phyloP scores from a whole-genome alignment of 2,797 vertebrate genomes.

The Chaunax sp. region DNA sequence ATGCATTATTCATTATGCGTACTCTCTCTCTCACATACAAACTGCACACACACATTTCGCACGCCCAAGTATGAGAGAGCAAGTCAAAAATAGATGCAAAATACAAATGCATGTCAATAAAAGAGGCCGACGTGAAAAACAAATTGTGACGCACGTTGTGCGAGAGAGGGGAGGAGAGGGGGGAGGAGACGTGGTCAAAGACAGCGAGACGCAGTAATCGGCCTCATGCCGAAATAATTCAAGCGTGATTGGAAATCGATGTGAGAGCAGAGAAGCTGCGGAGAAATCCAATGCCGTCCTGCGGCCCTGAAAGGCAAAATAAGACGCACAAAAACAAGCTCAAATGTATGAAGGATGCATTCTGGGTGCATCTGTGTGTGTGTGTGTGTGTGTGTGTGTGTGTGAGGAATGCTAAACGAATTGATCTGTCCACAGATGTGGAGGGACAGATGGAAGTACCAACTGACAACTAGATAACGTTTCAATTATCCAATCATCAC shows the following conservation, averaged over 20 bases:
- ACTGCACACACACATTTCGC: neutral
- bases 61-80: slow-evolving; percentile 10
- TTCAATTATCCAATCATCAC: slow-evolving; percentile 38
- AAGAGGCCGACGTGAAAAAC: slow-evolving; percentile 12
- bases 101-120: slow-evolving; percentile 1
- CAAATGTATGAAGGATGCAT: slow-evolving; percentile 47
- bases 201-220: slow-evolving; percentile 54
- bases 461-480: slow-evolving; percentile 22
- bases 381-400: too few relatives aligned
- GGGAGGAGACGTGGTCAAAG: slow-evolving; percentile 37
- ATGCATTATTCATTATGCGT: slow-evolving; percentile 74
- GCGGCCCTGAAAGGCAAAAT: slow-evolving; percentile 52
- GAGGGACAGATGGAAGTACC: slow-evolving; percentile 8
- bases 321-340: slow-evolving; percentile 46
- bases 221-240: slow-evolving; percentile 69
- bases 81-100: slow-evolving; percentile 33
- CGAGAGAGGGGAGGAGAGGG: neutral
- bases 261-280: slow-evolving; percentile 38
- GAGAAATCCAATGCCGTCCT: slow-evolving; percentile 57
- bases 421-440: slow-evolving; percentile 43
- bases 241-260: slow-evolving; percentile 74
- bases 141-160: slow-evolving; percentile 2
- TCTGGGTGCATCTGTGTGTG: slow-evolving; percentile 24
- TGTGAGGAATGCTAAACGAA: slow-evolving; percentile 56
- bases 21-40: slow-evolving; percentile 19